Base-by-base conservation (phyloP, 2,113 vertebrate species). In the Antigone vipio region DNA sequence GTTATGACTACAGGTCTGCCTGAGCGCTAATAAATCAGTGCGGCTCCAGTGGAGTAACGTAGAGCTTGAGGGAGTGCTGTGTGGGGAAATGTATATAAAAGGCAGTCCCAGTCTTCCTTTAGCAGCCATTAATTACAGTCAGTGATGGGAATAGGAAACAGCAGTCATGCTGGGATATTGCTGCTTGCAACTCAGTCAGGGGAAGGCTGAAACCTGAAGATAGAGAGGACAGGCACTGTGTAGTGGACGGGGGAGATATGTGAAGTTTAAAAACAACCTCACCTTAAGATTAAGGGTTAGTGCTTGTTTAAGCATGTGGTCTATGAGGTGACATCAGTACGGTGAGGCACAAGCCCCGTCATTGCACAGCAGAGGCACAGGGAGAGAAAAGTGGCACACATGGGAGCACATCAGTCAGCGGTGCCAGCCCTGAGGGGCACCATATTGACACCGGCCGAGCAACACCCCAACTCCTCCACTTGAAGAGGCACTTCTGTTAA, bases 1-100 rank as follows among this genome's bases (percentile, higher is more conserved):
- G 86, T 92, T 96, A 74, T 84, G 95, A 89, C 96, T 93, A 59
- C 56, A 68, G 85, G 68, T 84, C 92, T 93, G 79, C 47, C 71
- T 53, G 53, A 49, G 49, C 1, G 1, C 60, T 64, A 94, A 89
- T 93, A 95, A 94, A 95, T 92, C 91, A 92, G 40, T 0, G 0
- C 2, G 7, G 85, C 38, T 89, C 71, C 82, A 50, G 49, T 17
- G 55, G 71, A 56, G 32, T 66, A 93, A 59, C 2, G 1, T 1
- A 68, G 66, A 89, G 22, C 42, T 91, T 77, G 85, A 66, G 34
- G 38, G 64, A 89, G 73, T 40, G 59, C 76, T 76, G 67, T 64
- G 74, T 63, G 42, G 68, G 40, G 30, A 93, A 92, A 81, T 64
- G 80, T 75, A n/a, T 94, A 64, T 71, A 94, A 95, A 93, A 96